phyloP scores from a whole-genome alignment of 2,888 invertebrate genomes.

The Neocrepidodera transversa region DNA sequence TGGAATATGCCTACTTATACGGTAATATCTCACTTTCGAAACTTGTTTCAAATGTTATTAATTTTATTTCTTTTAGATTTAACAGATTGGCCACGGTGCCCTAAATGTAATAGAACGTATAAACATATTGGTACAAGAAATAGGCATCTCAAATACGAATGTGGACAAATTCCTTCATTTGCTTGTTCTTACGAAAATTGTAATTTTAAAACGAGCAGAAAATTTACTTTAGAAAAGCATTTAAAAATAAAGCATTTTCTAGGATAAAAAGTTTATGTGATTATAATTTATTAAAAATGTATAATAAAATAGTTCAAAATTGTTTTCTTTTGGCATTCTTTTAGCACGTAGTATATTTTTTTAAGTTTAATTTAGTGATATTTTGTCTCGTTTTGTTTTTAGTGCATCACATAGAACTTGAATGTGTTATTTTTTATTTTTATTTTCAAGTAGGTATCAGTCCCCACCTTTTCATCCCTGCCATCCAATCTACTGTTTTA shows the following conservation, averaged over 20 bases:
- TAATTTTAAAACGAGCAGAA: slow-evolving; percentile 16
- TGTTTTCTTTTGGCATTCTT: not conserved
- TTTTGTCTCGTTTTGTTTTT: slow-evolving; percentile 3
- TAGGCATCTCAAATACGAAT: slow-evolving; percentile 47
- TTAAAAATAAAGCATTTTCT: slow-evolving; percentile 3
- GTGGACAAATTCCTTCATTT: slow-evolving; percentile 39
- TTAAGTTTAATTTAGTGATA: not conserved
- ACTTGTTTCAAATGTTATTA: not conserved
- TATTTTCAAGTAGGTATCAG: slow-evolving; percentile 12
- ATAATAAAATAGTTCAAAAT: not conserved
- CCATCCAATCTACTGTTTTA: not conserved
- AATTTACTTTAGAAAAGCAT: slow-evolving; percentile 18
- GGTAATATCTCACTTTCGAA: too few relatives aligned
- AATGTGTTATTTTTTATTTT: not conserved
- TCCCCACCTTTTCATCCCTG: not conserved
- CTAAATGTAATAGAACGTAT: slow-evolving; percentile 35
- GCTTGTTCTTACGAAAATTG: slow-evolving; percentile 23
- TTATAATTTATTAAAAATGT: not conserved
- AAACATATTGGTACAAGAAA: slow-evolving; percentile 36
- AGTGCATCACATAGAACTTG: not conserved
- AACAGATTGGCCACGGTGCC: slow-evolving; percentile 25
- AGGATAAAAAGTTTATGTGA: not conserved
- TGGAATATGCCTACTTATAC: too few relatives aligned
- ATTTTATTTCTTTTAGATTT: slow-evolving; percentile 14
- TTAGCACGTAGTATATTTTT: not conserved